Base-by-base conservation (phyloP, 2,888 invertebrate species). In the Amphipoea lucens region DNA sequence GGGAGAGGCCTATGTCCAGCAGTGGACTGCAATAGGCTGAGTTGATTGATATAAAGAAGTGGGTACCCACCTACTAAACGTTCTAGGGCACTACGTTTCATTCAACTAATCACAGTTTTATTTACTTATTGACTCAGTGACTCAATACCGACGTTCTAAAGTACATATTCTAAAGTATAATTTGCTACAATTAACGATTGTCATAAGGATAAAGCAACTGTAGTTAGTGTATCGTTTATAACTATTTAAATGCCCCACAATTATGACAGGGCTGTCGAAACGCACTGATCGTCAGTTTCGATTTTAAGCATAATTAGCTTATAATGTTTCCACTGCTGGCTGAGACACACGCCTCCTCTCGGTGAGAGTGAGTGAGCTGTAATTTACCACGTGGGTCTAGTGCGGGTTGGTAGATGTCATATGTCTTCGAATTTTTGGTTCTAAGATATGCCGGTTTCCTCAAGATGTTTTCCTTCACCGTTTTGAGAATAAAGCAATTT, bases 151-250 rank as follows among this genome's bases (percentile, higher is more conserved):
- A 75, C 68, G 74, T 63, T 72, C 84, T 67, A 63, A 65, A 84
- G 67, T 68, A 76, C 71, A 69, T 69, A 76, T 62, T 36, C 76
- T 77, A 60, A 80, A 77, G 60, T 80, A 67, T 87, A 84, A 84
- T 87, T 83, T 88, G 84, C 81, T 70, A 87, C 85, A 84, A 87
- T 81, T 77, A 81, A 79, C 78, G 82, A 81, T 90, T 86, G 85
- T 84, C 89, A 83, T 83, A 85, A 90, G 90, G 88, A 90, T 87
- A 88, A 84, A 78, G 29, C 76, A 76, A 80, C 66, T 63, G 72
- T 67, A 79, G 77, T 80, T 82, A 78, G 48, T 76, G 83, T 88
- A 82, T 85, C 86, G 86, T 87, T 87, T 85, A 82, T 84, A 85
- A 79, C 69, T 87, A 85, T 88, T 80, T 85, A 79, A 87, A 88